phyloP scores from a whole-genome alignment of 2,113 vertebrate species.

The Psophia crepitans region DNA sequence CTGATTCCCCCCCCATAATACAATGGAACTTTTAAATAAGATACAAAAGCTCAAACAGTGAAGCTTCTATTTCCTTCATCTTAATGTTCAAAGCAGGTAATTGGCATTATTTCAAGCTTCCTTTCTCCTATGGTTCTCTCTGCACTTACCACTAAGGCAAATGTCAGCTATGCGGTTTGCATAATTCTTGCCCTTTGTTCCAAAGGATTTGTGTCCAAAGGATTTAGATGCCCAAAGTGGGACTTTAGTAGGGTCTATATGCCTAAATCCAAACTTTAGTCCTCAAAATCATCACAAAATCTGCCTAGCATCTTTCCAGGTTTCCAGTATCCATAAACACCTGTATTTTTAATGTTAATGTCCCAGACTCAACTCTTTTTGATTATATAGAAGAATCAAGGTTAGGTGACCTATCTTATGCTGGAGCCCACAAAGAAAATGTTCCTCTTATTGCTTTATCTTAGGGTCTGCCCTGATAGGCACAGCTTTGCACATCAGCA shows the following conservation, averaged over 20 bases:
- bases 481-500: neutral
- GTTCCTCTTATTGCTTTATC: neutral
- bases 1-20: no score
- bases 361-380: neutral
- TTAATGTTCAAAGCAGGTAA: slow-evolving; percentile 31
- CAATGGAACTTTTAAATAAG: neutral
- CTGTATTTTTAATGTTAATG: neutral
- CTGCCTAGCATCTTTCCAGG: neutral
- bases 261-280: neutral
- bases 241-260: neutral
- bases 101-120: slow-evolving; percentile 4
- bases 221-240: neutral
- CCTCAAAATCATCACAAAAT: neutral
- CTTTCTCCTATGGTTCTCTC: neutral
- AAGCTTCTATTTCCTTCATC: neutral
- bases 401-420: neutral
- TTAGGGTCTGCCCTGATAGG: neutral
- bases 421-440: neutral
- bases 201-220: neutral
- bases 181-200: neutral
- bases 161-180: slow-evolving; percentile 10
- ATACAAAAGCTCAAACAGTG: neutral
- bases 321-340: neutral
- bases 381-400: no score
- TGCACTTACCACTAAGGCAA: neutral